Conservation (phyloP, 2,888 invertebrate genomes). For the Ferrisia virgata region DNA sequence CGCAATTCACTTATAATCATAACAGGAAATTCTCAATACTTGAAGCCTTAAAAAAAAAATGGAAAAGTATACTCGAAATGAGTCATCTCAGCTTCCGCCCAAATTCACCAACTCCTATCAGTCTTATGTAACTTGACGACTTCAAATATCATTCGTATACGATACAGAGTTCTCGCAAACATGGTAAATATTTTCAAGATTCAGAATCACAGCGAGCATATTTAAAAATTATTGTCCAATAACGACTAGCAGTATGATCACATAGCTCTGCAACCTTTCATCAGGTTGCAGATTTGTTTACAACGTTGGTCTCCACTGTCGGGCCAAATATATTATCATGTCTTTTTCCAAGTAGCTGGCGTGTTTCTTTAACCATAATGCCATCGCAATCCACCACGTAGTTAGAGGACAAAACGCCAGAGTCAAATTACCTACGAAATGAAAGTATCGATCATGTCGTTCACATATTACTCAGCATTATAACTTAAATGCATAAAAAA, state of each 20-base stretch:
- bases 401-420: slow-evolving; percentile 73
- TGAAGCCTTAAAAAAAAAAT: neutral
- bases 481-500: neutral
- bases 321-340: neutral
- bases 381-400: slow-evolving; percentile 73
- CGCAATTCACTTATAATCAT: neutral
- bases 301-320: neutral
- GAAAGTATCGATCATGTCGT: too few relatives aligned
- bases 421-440: slow-evolving; percentile 57
- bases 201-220: neutral
- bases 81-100: neutral
- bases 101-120: neutral
- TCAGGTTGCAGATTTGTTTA: neutral
- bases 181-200: neutral
- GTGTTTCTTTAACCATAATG: slow-evolving; percentile 62
- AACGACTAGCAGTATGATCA: slow-evolving; percentile 37
- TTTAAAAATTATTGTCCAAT: slow-evolving; percentile 10
- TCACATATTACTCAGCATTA: neutral
- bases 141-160: neutral
- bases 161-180: neutral
- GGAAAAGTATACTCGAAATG: neutral
- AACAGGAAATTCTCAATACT: neutral
- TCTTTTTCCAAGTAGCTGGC: neutral
- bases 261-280: neutral
- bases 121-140: neutral